Evolutionary conservation across 2,797 vertebrate genomes (phyloP), one percentile per base, ranked within the genome.

Genomic region (Diglossa cyanea): DNA sequence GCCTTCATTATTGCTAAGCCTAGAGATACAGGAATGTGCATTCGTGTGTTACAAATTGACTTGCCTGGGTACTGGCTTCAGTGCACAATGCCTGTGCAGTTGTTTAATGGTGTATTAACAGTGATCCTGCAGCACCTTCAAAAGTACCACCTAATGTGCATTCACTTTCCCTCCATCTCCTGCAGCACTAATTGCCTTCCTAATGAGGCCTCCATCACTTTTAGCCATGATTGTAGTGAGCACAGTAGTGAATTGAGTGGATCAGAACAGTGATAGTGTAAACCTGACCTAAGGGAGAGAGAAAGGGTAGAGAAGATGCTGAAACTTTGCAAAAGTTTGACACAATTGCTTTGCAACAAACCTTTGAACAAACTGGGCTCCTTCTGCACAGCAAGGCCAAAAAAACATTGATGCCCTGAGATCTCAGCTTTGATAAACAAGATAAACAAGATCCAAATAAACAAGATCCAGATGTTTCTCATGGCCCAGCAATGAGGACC

Each of bases 91-190:
- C 76, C 30, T 15, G 50, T 70, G 18, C 58, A 44, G 72, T 45
- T 91, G 72, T 77, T 93, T 44, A 94, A 35, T 6, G 2, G 50
- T 37, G 10, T 70, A 85, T 87, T 80, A 90, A 76, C 63, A 45
- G 1, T 40, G 81, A 71, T 84, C 82, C 85, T 93, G 95, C 91
- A 76, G 76, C 93, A 86, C 89, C 85, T 88, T 78, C 73, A n/a
- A 1, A 75, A 86, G 89, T 78, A 83, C 76, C 85, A 88, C 3
- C 58, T 84, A 13, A 73, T 21, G 62, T 80, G 40, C 37, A 50
- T 61, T 91, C 55, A n/a, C 63, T 61, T 77, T 47, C 57, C 80
- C 81, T 68, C 74, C 84, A 58, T 63, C 84, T 93, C 79, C 83
- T 81, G 6, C 54, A 74, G 63, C 67, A 50, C 82, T 91, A 86